phyloP scores from a whole-genome alignment of 2,888 invertebrate species.

The Synanthedon andrenaeformis region DNA sequence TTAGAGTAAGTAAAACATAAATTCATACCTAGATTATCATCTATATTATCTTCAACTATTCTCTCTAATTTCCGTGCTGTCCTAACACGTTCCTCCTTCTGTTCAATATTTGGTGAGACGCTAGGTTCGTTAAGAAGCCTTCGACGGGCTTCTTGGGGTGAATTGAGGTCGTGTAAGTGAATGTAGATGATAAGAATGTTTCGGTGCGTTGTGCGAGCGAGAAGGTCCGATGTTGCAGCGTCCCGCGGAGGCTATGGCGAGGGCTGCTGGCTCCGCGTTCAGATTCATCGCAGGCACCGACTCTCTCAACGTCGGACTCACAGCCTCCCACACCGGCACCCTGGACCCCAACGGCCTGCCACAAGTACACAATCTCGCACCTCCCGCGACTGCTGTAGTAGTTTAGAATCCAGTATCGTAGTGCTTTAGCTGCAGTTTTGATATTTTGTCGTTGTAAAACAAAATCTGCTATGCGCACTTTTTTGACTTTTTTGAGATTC shows the following conservation, averaged over 20 bases:
- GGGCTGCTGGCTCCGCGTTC: conserved; percentile 83
- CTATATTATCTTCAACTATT: too few species aligned
- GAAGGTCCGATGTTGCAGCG: conserved; percentile 63
- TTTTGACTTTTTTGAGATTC: too few species aligned
- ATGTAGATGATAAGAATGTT: too few species aligned
- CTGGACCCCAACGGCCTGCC: conserved; percentile 63
- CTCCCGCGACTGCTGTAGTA: not conserved
- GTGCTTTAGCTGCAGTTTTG: not conserved
- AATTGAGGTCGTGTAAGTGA: too few species aligned
- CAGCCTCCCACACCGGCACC: conserved; percentile 71
- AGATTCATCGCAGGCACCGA: conserved; percentile 82
- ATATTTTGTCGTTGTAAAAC: too few species aligned
- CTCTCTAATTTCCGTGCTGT: too few species aligned
- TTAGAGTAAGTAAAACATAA: conserved; percentile 77
- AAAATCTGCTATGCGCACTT: too few species aligned
- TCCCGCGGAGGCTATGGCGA: conserved; percentile 83
- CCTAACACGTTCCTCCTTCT: too few species aligned
- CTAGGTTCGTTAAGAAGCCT: too few species aligned
- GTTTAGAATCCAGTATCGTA: not conserved
- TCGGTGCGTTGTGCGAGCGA: conserved; percentile 17
- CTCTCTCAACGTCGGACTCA: conserved; percentile 78
- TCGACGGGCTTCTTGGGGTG: too few species aligned
- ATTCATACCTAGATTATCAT: not conserved
- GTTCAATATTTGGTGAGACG: too few species aligned
- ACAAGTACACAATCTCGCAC: conserved; percentile 43